These are phyloP conservation scores for Hyles vespertilio DNA, from an alignment of 1,140 invertebrate species.

Conservation along the genomic window DNA sequence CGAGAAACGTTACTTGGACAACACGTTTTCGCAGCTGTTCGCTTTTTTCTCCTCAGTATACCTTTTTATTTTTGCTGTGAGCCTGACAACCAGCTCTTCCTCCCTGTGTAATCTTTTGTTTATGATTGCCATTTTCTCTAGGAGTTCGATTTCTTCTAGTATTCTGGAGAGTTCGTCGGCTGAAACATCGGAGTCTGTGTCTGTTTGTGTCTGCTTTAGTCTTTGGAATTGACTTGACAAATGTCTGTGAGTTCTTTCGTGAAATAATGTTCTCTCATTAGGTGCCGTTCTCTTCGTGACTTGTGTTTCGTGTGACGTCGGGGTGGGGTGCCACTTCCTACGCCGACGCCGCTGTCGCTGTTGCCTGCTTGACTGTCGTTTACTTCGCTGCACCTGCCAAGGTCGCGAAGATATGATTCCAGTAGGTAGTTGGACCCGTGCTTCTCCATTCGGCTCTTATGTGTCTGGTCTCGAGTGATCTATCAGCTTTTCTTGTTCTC, in stretches of 20 bases:
- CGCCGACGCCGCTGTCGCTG: constrained; percentile 78
- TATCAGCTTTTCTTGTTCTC: constrained; percentile 87
- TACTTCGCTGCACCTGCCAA: constrained; percentile 66
- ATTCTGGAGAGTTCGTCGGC: constrained; percentile 73
- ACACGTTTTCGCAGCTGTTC: constrained; percentile 74
- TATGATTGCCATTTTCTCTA: constrained; percentile 83
- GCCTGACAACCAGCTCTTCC: constrained; percentile 80
- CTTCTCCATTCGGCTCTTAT: constrained; percentile 81
- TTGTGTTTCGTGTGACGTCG: constrained; percentile 71
- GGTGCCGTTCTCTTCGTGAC: constrained; percentile 69
- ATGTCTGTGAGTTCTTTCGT: constrained; percentile 73
- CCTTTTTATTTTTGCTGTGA: constrained; percentile 81
- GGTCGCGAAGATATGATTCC: constrained; percentile 82
- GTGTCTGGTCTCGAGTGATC: constrained; percentile 85
- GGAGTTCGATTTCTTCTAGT: constrained; percentile 79
- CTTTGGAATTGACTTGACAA: constrained; percentile 72
- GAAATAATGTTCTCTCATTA: constrained; percentile 73
- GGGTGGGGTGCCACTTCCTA: constrained; percentile 68
- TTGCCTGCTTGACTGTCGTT: constrained; percentile 73
- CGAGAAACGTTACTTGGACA: constrained; percentile 66
- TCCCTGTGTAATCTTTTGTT: constrained; percentile 83
- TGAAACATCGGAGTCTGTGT: constrained; percentile 72
- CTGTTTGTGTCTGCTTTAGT: constrained; percentile 71
- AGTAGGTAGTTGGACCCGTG: constrained; percentile 89
- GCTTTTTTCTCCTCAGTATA: constrained; percentile 78